Evolutionary conservation across 92 coral and sea anemone species (phyloP).

Genomic region (Zoanthus gigantus): DNA sequence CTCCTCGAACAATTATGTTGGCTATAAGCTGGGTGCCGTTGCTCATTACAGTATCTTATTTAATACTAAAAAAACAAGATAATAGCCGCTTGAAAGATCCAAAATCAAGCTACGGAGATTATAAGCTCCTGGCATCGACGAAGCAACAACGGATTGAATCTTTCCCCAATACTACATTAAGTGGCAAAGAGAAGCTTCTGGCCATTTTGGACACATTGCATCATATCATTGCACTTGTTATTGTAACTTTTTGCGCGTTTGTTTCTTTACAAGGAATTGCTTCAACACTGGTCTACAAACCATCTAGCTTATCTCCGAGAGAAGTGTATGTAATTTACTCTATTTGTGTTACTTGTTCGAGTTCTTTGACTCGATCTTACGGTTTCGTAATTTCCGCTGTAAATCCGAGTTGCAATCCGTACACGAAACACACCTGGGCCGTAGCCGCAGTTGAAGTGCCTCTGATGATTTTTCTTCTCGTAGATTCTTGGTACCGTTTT

Average conservation of each 20-base stretch:
- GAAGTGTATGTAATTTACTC: neutral
- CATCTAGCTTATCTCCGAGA: neutral
- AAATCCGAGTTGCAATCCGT: neutral
- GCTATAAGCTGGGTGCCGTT: neutral
- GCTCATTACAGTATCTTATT: no score
- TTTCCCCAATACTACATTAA: neutral
- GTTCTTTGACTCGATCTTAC: neutral
- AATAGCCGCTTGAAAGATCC: neutral
- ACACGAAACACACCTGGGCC: conserved; percentile 16
- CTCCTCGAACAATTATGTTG: neutral
- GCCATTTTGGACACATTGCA: neutral
- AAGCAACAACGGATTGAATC: neutral
- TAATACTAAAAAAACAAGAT: neutral
- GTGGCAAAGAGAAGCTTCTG: neutral
- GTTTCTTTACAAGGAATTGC: neutral
- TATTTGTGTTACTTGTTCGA: neutral
- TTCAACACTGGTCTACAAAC: neutral
- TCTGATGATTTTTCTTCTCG: neutral
- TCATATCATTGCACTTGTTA: neutral
- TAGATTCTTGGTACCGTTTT: neutral
- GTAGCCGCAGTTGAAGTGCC: neutral
- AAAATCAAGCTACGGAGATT: neutral
- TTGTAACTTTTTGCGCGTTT: neutral
- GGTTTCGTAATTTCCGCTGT: neutral
- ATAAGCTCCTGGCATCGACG: neutral